Evolutionary conservation across 1,140 invertebrate genomes (phyloP).

Genomic region (Asbolus verrucosus): DNA sequence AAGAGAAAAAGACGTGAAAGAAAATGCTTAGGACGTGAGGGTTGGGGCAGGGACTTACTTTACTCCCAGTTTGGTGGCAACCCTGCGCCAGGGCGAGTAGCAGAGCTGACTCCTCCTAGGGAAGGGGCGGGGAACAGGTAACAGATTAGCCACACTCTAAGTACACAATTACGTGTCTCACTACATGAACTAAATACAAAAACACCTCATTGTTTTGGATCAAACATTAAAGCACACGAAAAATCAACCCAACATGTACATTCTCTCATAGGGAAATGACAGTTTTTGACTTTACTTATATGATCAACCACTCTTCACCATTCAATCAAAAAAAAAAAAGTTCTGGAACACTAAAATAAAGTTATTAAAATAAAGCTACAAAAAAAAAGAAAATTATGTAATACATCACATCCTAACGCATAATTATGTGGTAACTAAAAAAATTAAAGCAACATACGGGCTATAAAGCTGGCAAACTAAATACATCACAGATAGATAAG

Average conservation of each 20-base stretch:
- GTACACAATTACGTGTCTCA: slow-evolving; percentile 28
- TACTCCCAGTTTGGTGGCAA: slow-evolving; percentile 92
- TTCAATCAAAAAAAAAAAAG: no score
- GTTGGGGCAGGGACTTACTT: slow-evolving; percentile 80
- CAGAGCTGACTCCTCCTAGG: slow-evolving; percentile 76
- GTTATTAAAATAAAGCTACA: background rate
- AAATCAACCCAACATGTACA: no score
- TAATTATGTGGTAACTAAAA: no score
- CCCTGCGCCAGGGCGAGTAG: slow-evolving; percentile 90
- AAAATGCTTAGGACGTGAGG: slow-evolving; percentile 48
- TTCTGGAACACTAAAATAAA: no score
- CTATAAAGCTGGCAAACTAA: slow-evolving; percentile 56
- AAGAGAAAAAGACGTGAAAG: slow-evolving; percentile 5
- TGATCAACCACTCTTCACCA: no score
- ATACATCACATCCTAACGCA: slow-evolving; percentile 41
- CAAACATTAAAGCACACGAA: no score
- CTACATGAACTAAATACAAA: slow-evolving; percentile 17
- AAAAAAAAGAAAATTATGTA: slow-evolving; percentile 8
- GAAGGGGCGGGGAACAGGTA: slow-evolving; percentile 63
- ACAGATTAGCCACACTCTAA: slow-evolving; percentile 64
- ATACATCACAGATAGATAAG: slow-evolving; percentile 41
- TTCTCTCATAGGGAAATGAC: no score
- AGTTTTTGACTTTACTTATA: no score
- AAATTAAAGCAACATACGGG: slow-evolving; percentile 27
- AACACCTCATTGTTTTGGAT: background rate